These are phyloP conservation scores for Anthrax anthrax DNA, from an alignment of 2,888 invertebrate species.

Conservation along the genomic window DNA sequence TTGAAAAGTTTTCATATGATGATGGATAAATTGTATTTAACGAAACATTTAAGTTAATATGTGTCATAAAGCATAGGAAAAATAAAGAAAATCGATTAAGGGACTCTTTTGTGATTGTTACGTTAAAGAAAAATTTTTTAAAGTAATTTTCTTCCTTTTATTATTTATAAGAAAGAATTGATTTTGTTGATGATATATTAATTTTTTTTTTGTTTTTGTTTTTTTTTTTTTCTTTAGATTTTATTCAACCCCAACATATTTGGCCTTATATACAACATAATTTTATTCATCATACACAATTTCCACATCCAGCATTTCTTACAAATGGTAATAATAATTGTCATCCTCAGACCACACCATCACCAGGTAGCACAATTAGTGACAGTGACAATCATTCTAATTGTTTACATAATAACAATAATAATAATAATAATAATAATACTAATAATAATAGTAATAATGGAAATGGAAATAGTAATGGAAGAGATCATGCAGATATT, in stretches of 20 bases:
- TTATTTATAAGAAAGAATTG: too few species aligned
- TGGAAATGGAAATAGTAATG: constrained; percentile 19
- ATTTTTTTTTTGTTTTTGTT: too few species aligned
- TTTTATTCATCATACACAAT: constrained; percentile 35
- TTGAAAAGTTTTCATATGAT: too few species aligned
- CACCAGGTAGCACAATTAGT: constrained; percentile 36
- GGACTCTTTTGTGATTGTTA: too few species aligned
- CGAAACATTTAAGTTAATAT: too few species aligned
- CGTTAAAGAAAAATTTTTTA: too few species aligned
- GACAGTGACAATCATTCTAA: constrained; percentile 34
- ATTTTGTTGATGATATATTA: too few species aligned
- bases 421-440: constrained; percentile 1
- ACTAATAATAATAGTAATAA: constrained; percentile 10
- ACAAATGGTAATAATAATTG: constrained; percentile 25
- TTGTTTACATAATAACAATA: constrained; percentile 7
- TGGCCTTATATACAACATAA: constrained; percentile 38
- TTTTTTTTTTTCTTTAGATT: constrained; percentile 20
- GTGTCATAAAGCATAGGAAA: too few species aligned
- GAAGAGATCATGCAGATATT: constrained; percentile 10
- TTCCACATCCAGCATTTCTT: constrained; percentile 35
- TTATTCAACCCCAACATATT: constrained; percentile 37
- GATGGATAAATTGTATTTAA: too few species aligned
- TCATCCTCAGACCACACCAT: constrained; percentile 35
- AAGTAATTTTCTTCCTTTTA: too few species aligned
- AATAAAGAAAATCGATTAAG: too few species aligned